Conservation (phyloP, 1,140 invertebrate genomes). For the Achatina immaculata region DNA sequence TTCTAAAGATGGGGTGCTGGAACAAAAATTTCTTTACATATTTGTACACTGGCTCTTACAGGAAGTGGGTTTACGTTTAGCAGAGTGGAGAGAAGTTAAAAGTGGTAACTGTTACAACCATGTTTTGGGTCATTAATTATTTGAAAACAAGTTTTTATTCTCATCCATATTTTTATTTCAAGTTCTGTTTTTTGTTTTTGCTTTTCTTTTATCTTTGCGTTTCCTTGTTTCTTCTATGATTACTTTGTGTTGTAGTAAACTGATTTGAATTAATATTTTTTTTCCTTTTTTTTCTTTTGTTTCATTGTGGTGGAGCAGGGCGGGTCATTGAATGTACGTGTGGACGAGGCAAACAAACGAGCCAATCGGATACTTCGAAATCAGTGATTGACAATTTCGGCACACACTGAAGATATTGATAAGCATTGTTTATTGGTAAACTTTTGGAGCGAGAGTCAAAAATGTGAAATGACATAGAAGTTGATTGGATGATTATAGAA, state of each 20-base stretch:
- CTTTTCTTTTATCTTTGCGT: neutral
- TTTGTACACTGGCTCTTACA: too few species aligned
- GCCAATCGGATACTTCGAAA: constrained; percentile 54
- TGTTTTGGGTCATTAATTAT: too few species aligned
- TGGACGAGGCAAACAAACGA: constrained; percentile 54
- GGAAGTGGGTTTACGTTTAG: too few species aligned
- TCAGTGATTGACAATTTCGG: constrained; percentile 37
- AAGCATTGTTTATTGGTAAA: neutral
- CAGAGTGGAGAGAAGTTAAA: too few species aligned
- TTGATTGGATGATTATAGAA: too few species aligned
- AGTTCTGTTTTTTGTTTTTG: too few species aligned
- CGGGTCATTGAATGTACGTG: constrained; percentile 48
- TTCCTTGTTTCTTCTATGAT: neutral
- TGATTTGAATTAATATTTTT: neutral
- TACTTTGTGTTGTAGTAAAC: neutral
- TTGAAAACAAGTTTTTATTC: too few species aligned
- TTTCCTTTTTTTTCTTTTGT: constrained; percentile 3
- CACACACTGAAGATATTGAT: neutral
- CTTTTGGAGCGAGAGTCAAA: neutral
- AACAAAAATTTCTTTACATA: too few species aligned
- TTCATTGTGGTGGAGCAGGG: constrained; percentile 41
- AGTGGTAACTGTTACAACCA: too few species aligned
- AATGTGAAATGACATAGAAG: too few species aligned
- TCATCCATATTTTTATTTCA: too few species aligned
- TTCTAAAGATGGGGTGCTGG: too few species aligned